These are phyloP conservation scores for Pollenia griseotomentosa DNA, from an alignment of 2,888 invertebrate species.

Conservation along the genomic window DNA sequence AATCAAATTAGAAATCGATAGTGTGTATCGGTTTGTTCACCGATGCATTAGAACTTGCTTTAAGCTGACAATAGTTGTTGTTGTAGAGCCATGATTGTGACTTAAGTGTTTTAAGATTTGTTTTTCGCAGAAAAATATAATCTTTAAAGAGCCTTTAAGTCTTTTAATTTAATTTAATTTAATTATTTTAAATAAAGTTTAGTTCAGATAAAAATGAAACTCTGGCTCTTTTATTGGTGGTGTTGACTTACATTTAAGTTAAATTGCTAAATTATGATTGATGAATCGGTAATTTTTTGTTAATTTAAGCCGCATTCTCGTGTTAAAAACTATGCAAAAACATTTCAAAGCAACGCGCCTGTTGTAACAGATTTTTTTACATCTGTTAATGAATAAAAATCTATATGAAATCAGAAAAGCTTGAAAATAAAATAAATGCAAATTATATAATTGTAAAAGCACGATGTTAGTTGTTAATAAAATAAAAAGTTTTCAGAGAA, in stretches of 20 bases:
- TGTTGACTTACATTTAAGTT: conserved; percentile 20
- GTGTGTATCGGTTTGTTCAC: conserved; percentile 27
- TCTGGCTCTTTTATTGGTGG: background rate
- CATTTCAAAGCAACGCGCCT: background rate
- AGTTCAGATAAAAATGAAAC: too few species aligned
- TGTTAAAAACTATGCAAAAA: background rate
- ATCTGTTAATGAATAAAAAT: too few species aligned
- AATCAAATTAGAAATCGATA: conserved; percentile 47
- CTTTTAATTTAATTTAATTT: too few species aligned
- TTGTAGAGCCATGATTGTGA: conserved; percentile 40
- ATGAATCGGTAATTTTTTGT: background rate
- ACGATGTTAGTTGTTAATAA: too few species aligned
- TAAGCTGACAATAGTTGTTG: conserved; percentile 16
- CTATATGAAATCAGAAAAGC: too few species aligned
- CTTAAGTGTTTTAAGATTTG: conserved; percentile 36
- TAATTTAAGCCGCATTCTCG: background rate
- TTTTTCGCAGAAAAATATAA: background rate
- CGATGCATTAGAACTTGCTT: conserved; percentile 54
- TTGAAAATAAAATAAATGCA: too few species aligned
- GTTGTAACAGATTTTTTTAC: too few species aligned
- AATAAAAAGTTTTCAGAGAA: too few species aligned
- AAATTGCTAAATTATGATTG: conserved; percentile 14
- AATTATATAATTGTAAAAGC: too few species aligned
- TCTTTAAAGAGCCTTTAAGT: too few species aligned
- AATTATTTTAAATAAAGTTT: too few species aligned